Conservation (phyloP, 2,888 invertebrate genomes). For the Erebia palarica region DNA sequence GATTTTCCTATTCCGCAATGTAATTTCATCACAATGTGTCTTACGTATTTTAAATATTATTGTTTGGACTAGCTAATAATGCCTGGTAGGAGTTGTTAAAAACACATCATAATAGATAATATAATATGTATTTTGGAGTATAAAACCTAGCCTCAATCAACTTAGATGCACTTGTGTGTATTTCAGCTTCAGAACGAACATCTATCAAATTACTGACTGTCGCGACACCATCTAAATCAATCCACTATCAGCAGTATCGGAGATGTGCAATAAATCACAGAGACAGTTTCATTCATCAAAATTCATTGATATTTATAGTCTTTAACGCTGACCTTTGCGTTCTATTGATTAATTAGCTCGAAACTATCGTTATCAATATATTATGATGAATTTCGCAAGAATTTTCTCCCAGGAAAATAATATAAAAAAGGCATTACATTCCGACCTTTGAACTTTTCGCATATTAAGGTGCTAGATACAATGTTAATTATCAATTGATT, state of each 20-base stretch:
- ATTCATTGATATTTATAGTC: constrained; percentile 46
- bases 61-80: too few species aligned
- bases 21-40: too few species aligned
- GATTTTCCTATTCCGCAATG: too few species aligned
- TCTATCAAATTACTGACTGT: constrained; percentile 65
- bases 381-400: constrained; percentile 11
- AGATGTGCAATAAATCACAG: constrained; percentile 58
- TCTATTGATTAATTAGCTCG: constrained; percentile 21
- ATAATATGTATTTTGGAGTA: not conserved
- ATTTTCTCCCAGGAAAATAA: not conserved
- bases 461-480: not conserved
- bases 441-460: not conserved
- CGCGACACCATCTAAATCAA: constrained; percentile 63
- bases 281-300: constrained; percentile 59
- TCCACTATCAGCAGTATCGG: constrained; percentile 56
- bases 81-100: too few species aligned
- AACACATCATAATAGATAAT: too few species aligned
- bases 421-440: not conserved
- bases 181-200: constrained; percentile 45
- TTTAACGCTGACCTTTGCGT: constrained; percentile 28
- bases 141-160: not conserved
- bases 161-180: not conserved
- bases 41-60: too few species aligned
- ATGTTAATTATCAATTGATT: not conserved
- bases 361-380: constrained; percentile 25